Base-by-base conservation (phyloP, 2,113 vertebrate species). In the Lates calcarifer region DNA sequence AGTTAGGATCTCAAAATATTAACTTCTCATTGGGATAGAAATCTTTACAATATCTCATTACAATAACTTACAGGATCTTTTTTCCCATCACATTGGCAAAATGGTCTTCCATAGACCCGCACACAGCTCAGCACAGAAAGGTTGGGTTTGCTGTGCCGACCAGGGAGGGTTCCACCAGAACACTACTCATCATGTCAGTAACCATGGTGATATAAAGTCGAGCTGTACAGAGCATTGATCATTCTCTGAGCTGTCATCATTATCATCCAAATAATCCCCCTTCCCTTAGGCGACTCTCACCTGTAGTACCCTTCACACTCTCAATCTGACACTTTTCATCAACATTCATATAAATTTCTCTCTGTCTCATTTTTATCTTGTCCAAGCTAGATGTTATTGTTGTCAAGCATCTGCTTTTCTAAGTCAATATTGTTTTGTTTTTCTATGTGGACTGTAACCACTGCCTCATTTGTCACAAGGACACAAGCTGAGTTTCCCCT, bases 141-240 rank as follows among this genome's bases (percentile, higher is more conserved):
- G 61, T 57, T 61, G 35, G 29, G 29, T 71, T 76, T 64, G 15
- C 70, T n/a, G 12, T 7, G 41, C 43, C 18, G 45, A 69, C 68
- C 3, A 8, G 28, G 28, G 55, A 74, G 29, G 51, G 71, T 72
- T 58, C 24, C 31, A 22, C 70, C 69, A 71, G 66, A 89, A 81
- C 55, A 17, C 69, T 22, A 63, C 64, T 82, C 49, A 60, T 77
- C 76, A 51, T 74, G 74, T 71, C 84, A 24, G 87, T 89, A 87
- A 89, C 88, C 85, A 87, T 91, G 86, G 81, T 77, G 88, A 92
- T 74, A 33, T 73, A 43, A 82, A 83, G 24, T 88, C 24, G 45
- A 77, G 79, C 87, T 39, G 76, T 49, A 81, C 72, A 64, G 85
- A 73, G 47, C 81, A 87, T 81, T 87, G 83, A 91, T 91, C 85